A percentile compares a stretch with the other conserved stretches of the same genome.
Evolutionary conservation across 2,888 invertebrate species (phyloP).

Genomic region (Cerastis leucographa): DNA sequence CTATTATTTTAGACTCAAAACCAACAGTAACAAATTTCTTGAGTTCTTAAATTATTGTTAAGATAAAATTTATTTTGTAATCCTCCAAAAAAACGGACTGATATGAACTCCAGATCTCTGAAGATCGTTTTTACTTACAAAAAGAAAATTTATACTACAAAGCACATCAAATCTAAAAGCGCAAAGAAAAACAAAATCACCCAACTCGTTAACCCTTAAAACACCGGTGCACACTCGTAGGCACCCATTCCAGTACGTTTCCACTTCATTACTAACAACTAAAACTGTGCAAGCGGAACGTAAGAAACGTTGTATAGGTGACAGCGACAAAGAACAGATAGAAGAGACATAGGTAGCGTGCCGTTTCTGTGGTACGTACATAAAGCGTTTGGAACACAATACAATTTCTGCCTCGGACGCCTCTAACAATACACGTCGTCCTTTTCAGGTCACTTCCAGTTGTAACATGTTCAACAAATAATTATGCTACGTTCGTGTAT

Average conservation of each 20-base stretch:
- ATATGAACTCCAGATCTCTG: too few species aligned
- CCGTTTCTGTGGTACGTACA: constrained; percentile 80
- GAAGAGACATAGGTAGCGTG: constrained; percentile 70
- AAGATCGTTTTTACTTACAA: not conserved
- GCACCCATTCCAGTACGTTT: constrained; percentile 42
- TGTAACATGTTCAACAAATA: constrained; percentile 84
- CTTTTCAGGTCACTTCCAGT: constrained; percentile 88
- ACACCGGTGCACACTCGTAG: constrained; percentile 43
- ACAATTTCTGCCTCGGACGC: constrained; percentile 85
- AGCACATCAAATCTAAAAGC: constrained; percentile 5
- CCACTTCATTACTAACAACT: constrained; percentile 63
- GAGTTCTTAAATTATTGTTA: not conserved
- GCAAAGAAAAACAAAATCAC: constrained; percentile 20
- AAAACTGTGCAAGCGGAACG: constrained; percentile 64
- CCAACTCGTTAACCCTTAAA: constrained; percentile 29
- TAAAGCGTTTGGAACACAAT: constrained; percentile 84
- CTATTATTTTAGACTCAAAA: not conserved
- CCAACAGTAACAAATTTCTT: not conserved
- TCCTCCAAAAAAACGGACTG: not conserved
- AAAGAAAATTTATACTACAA: constrained; percentile 4
- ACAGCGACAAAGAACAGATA: constrained; percentile 80
- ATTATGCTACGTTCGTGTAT: constrained; percentile 76
- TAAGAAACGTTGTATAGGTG: constrained; percentile 75
- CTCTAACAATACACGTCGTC: constrained; percentile 83
- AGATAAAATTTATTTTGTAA: not conserved